phyloP scores from a whole-genome alignment of 2,888 invertebrate genomes.

The Tanytarsus gracilentus region DNA sequence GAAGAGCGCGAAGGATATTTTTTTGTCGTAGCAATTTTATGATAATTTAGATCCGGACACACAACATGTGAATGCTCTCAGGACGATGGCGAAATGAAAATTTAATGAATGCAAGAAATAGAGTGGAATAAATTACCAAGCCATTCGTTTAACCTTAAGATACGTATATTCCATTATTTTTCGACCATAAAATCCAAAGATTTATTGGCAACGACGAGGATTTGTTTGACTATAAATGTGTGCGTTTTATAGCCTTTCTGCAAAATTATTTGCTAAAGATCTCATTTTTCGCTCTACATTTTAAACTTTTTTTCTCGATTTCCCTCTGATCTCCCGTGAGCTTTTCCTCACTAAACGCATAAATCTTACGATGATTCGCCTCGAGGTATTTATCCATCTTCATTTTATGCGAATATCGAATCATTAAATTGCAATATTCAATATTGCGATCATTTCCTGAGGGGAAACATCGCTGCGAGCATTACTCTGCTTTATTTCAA shows the following conservation, averaged over 20 bases:
- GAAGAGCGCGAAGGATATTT: neutral
- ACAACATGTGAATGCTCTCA: neutral
- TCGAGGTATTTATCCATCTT: neutral
- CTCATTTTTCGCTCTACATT: no score
- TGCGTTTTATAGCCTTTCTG: slow-evolving; percentile 28
- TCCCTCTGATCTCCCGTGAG: neutral
- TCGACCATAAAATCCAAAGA: slow-evolving; percentile 28
- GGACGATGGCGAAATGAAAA: slow-evolving; percentile 12
- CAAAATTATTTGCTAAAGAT: no score
- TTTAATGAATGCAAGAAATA: slow-evolving; percentile 27
- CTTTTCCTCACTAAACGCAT: neutral
- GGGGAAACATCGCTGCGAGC: no score
- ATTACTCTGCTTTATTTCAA: neutral
- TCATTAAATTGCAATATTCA: no score
- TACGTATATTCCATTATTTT: slow-evolving; percentile 26
- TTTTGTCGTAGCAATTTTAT: slow-evolving; percentile 1
- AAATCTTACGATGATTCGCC: no score
- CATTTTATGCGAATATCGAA: neutral
- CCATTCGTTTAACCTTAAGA: slow-evolving; percentile 25
- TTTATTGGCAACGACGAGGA: slow-evolving; percentile 28
- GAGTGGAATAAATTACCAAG: slow-evolving; percentile 27
- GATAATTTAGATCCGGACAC: slow-evolving; percentile 4
- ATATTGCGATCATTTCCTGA: no score
- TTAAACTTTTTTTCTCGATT: neutral
- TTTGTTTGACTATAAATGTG: slow-evolving; percentile 28